These are phyloP conservation scores for Paramormyrops kingsleyae DNA, from an alignment of 2,113 vertebrate genomes.

Conservation along the genomic window DNA sequence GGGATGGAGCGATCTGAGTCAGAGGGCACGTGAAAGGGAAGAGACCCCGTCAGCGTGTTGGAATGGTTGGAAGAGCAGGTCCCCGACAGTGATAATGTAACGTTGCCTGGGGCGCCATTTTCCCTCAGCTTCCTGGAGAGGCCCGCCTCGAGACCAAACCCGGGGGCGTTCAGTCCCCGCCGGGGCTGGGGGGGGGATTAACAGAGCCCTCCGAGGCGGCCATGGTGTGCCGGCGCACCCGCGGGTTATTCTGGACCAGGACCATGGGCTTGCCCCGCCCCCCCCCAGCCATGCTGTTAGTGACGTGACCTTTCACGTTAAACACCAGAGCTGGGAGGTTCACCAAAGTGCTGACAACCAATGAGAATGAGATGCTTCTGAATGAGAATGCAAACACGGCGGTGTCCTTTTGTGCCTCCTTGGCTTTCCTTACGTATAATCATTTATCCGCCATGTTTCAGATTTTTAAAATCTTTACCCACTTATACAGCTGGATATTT, in stretches of 20 bases:
- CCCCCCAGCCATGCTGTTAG: not conserved
- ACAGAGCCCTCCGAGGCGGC: constrained; percentile 15
- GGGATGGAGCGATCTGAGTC: not conserved
- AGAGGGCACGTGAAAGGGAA: not conserved
- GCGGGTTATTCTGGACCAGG: constrained; percentile 32
- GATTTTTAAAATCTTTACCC: not conserved
- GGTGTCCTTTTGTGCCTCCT: not conserved
- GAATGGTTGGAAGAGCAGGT: not conserved
- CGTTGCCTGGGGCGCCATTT: constrained; percentile 38
- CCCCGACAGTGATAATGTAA: constrained; percentile 36
- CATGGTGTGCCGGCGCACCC: constrained; percentile 17
- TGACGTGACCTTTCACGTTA: not conserved
- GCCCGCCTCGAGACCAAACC: constrained; percentile 26
- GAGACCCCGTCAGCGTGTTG: not conserved
- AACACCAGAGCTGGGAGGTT: not conserved
- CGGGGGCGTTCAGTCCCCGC: constrained; percentile 28
- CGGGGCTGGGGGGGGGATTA: constrained; percentile 10
- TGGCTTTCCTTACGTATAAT: not conserved
- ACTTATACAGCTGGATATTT: not conserved
- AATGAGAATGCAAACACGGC: not conserved
- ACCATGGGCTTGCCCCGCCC: not conserved
- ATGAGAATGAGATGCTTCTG: not conserved
- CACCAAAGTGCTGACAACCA: not conserved
- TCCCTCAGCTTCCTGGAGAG: constrained; percentile 34
- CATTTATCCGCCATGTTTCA: not conserved